Evolutionary conservation across 2,888 invertebrate genomes (phyloP).

Genomic region (Drosophila putrida): DNA sequence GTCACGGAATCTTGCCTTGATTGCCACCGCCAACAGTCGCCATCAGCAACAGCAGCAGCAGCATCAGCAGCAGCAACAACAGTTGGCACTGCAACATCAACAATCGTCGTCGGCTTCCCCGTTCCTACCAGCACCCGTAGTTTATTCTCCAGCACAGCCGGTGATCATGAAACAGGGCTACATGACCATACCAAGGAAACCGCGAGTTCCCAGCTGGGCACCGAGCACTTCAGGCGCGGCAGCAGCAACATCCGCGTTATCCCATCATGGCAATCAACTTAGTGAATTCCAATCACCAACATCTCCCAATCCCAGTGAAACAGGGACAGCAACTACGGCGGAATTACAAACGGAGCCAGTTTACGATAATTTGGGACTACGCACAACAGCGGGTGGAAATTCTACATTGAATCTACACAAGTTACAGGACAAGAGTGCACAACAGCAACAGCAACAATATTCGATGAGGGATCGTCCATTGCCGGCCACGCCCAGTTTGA

Average conservation of each 20-base stretch:
- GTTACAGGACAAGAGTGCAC: constrained; percentile 61
- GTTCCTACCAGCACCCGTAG: constrained; percentile 89
- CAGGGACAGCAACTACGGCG: constrained; percentile 86
- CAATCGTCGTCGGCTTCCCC: constrained; percentile 87
- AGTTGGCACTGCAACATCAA: constrained; percentile 50
- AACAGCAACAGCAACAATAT: constrained; percentile 86
- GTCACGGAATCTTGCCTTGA: constrained; percentile 84
- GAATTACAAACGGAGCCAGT: constrained; percentile 91
- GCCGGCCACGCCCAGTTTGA: constrained; percentile 88
- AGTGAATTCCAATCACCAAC: constrained; percentile 84
- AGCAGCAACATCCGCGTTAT: neutral
- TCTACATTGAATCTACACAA: constrained; percentile 92
- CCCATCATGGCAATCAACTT: constrained; percentile 83
- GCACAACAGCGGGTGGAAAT: constrained; percentile 95
- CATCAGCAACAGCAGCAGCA: constrained; percentile 86
- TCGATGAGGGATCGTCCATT: constrained; percentile 88
- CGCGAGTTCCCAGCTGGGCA: constrained; percentile 93
- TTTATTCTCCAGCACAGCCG: constrained; percentile 86
- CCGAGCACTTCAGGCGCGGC: constrained; percentile 86
- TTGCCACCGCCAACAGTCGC: constrained; percentile 82
- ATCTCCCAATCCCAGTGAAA: constrained; percentile 84
- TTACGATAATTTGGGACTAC: constrained; percentile 93
- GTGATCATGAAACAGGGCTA: constrained; percentile 90
- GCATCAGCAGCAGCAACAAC: constrained; percentile 83
- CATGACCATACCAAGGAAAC: constrained; percentile 94